phyloP scores from a whole-genome alignment of 2,113 vertebrate species.

The Petaurus breviceps region DNA sequence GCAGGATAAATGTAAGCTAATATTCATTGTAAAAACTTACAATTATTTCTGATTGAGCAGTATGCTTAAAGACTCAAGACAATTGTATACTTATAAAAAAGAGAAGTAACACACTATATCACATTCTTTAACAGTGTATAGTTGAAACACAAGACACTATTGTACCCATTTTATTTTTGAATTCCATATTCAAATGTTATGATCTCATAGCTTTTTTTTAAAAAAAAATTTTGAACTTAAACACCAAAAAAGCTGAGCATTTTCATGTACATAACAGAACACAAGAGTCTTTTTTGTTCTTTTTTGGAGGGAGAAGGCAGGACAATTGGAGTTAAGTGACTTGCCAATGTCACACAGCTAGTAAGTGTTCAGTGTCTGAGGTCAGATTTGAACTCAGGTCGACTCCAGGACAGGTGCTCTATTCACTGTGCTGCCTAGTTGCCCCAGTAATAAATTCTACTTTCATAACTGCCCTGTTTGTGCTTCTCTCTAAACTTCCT shows the following conservation, averaged over 20 bases:
- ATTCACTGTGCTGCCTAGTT: no score
- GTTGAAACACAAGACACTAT: neutral
- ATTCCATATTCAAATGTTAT: neutral
- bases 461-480: neutral
- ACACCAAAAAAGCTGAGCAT: neutral
- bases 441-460: neutral
- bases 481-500: neutral
- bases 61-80: neutral
- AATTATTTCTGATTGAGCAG: neutral
- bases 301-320: no score
- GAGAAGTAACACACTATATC: neutral
- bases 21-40: neutral
- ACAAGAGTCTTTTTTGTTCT: neutral
- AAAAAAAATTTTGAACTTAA: neutral
- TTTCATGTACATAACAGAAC: neutral
- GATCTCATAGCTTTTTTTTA: neutral
- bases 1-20: neutral
- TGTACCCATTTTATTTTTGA: neutral
- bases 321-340: no score
- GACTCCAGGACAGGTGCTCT: no score
- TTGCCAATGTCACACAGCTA: no score
- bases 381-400: no score
- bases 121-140: neutral
- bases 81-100: neutral
- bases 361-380: no score